Base-by-base conservation (phyloP, 92 coral and sea anemone species). In the Hydrozoanthus gracilis region DNA sequence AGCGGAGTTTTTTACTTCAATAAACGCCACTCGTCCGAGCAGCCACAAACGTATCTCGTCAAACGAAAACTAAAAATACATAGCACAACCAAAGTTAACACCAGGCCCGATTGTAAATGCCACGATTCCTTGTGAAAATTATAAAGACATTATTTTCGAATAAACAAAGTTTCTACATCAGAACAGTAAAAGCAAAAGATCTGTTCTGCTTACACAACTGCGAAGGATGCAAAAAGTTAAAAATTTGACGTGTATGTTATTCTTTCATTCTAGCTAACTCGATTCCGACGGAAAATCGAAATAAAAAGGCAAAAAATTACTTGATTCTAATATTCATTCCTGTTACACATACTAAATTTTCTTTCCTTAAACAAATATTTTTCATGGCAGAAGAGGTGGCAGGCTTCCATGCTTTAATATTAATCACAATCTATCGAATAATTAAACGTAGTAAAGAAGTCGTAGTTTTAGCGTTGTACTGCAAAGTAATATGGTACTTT, bases 341-440 rank as follows among this genome's bases (percentile, higher is more conserved):
- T 66, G 73, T 44, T 73, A 61, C 51, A 80, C 46, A n/a, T 80
- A 64, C 71, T 18, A 80, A 18, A 46, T 80, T 84, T 77, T 88
- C 82, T 79, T 71, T 62, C 73, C 71, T 88, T 55, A 90, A 94
- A 88, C 87, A 94, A 94, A 89, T 71, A 89, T 88, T 92, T 93
- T 66, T 83, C 76, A 91, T 85, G 84, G 88, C 87, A 85, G 93
- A 79, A 90, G 94, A 91, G 88, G 91, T 86, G 91, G 75, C 86
- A 90, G 86, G 80, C 78, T 90, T 75, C 90, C 86, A 85, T 76
- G 90, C 91, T 88, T 94, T 92, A 94, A 94, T 92, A 94, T 92
- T 92, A 90, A 94, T 92, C 89, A 88, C 82, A 68, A 79, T 72
- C 75, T 78, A 78, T 88, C 89, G 93, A 91, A 88, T 91, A 91